Base-by-base conservation (phyloP, 2,888 invertebrate species). In the Dusona sp. region DNA sequence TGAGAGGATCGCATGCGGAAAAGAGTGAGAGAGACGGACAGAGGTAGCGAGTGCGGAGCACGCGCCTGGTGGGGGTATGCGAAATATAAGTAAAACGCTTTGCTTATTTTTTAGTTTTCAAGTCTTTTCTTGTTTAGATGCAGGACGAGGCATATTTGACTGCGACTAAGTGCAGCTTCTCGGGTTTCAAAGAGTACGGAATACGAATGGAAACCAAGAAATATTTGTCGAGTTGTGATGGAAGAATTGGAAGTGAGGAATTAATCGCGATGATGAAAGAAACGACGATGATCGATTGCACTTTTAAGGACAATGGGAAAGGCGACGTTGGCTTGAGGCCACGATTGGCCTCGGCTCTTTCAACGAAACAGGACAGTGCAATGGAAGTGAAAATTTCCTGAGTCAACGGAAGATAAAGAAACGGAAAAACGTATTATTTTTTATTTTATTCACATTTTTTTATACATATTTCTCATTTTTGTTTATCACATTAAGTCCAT, bases 151-250 rank as follows among this genome's bases (percentile, higher is more conserved):
- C 94, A 36, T 90, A 87, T 72, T 88, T 95, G 25, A 91, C 86
- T 38, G 92, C 94, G 25, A 91, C 91, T 8, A 91, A 93, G 51
- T 94, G 94, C 65, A 89, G 85, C 33, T 94, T 96, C 77, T 91
- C 92, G 9, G 92, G 95, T 85, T 95, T 94, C 88, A 94, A 92
- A 89, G 95, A 94, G 85, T 95, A 94, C 90, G 96, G 95, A 2
- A 94, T 96, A 77, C 94, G 95, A 72, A 92, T 95, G 25, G 95
- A 95, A 90, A 95, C 95, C 8, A 92, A 94, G 67, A 92, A 93
- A 86, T 91, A 92, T 86, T 79, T 90, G 11, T 80, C 87, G 83
- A 83, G 88, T 77, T 64, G 83, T 19, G 84, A 93, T 89, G 84
- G 86, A 48, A 84, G 91, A 88, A 88, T 87, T 38, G 94, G 92